Base-by-base conservation (phyloP, 2,797 vertebrate species). In the Scyliorhinus canicula region DNA sequence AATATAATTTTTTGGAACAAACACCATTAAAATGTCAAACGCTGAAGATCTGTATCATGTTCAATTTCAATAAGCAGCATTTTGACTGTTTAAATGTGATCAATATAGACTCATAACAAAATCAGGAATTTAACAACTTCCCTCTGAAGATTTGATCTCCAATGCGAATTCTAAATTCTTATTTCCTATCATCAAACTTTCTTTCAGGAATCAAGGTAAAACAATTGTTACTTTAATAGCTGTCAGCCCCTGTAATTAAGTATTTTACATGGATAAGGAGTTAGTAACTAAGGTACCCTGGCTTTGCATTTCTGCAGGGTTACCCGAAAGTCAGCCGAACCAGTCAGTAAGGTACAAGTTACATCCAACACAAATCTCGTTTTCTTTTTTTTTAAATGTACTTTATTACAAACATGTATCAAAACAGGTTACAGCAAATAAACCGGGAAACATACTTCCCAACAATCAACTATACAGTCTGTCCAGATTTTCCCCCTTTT, bases 11-110 rank as follows among this genome's bases (percentile, higher is more conserved):
- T 60, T 24, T 91, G 88, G 60, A 44, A 91, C n/a, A 91, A 91
- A 65, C 40, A 26, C 21, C 44, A 91, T 91, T 91, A 91, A 91
- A 91, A 26, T 91, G 57, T 91, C 88, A 91, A 91, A 65, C 57
- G 21, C 12, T 88, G 85, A 40, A 91, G 60, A 91, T 91, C 26
- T 40, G n/a, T n/a, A 44, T 44, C 57, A 65, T 44, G n/a, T 65
- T 63, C 0, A 16, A 91, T 63, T 91, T 63, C 88, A 91, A 60
- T 91, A 63, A 63, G 16, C 21, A 55, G 9, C 21, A 63, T 63
- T 90, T 91, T 63, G 60, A 40, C 3, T 88, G 35, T 60, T 60
- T 90, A 60, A 90, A 60, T n/a, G 55, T 90, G 55, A 90, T 35
- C 21, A 88, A 91, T n/a, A 5, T 60, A 63, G 88, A 63, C n/a